Base-by-base conservation (phyloP, 2,797 vertebrate species). In the Synaphobranchus kaupii region DNA sequence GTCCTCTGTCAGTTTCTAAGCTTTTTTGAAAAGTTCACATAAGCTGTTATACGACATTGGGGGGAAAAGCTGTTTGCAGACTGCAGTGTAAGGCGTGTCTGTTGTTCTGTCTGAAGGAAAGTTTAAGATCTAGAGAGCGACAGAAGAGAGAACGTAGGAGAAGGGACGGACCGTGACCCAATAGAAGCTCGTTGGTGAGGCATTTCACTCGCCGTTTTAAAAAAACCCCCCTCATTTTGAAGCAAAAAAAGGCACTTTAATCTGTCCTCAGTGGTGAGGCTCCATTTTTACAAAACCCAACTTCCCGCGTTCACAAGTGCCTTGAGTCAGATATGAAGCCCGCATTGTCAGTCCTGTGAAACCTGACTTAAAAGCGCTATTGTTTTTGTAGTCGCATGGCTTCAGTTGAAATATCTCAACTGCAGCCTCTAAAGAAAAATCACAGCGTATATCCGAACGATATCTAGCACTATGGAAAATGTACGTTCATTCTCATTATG, bases 11-110 rank as follows among this genome's bases (percentile, higher is more conserved):
- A 95, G 92, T 94, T 95, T 92, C 92, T 89, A 84, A 90, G 93
- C 90, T 81, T 91, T 91, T 95, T 95, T 95, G 95, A 95, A 96
- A 95, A 94, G 95, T 95, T 95, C 90, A 93, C 92, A 94, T 91
- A 92, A 94, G 94, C 91, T 93, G 93, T 94, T 91, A 93, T 93
- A 91, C 92, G 94, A 92, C 92, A 89, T 92, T 92, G 94, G 92
- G 50, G 92, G 94, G n/a, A n/a, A 93, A 93, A 90, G 91, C 90
- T 95, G 92, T 95, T 93, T 92, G 93, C 92, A 93, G 93, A 93
- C 93, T 94, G 93, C 81, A 50, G 85, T 83, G 85, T 71, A 84
- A 47, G 76, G 78, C 17, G 80, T 56, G 66, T 83, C 56, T 92
- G 90, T 56, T 52, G n/a, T 31, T 52, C 50, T 83, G 50, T 56